Evolutionary conservation across 2,113 vertebrate genomes (phyloP), one percentile per base, ranked within the genome.

Genomic region (Thunnus thynnus): DNA sequence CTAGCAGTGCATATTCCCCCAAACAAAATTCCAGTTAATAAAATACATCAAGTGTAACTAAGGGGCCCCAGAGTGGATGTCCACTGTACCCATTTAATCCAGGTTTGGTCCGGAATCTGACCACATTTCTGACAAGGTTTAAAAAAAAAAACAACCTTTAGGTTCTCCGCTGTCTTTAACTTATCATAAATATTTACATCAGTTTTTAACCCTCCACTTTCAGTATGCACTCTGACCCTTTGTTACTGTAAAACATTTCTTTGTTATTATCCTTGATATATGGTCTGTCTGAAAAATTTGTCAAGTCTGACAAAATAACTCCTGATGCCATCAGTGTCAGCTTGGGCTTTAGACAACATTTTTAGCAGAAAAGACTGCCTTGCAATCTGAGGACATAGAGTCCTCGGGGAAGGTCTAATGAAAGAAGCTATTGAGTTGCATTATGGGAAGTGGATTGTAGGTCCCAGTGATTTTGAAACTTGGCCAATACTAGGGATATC

Each of bases 1-100:
- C 46, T 46, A 51, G 61, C 7, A 32, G 14, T 30, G 16, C 13
- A n/a, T 12, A 60, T 66, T 65, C 14, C 46, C 18, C 18, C 16
- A 76, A 56, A 76, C 25, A 81, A 74, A 81, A 63, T 46, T 61
- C 61, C 16, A 72, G 66, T 66, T 80, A 66, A 80, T 73, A 30
- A 80, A 30, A 77, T 68, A 54, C 25, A 68, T 63, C 62, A 18
- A 80, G 32, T 60, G 56, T 3, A 17, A 58, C 47, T 62, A 20
- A 30, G 47, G 47, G 20, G 54, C 20, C 61, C 46, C 36, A 41
- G 36, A 41, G n/a, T 57, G 46, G 62, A 62, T 80, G 70, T 30
- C 41, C 51, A 65, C 68, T 57, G 57, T 50, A 30, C 58, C 16
- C 12, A 58, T 17, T 65, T 48, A 73, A 58, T 80, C 52, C 61